Evolutionary conservation across 2,888 invertebrate genomes (phyloP).

Genomic region (Lasioglossum figueresi): DNA sequence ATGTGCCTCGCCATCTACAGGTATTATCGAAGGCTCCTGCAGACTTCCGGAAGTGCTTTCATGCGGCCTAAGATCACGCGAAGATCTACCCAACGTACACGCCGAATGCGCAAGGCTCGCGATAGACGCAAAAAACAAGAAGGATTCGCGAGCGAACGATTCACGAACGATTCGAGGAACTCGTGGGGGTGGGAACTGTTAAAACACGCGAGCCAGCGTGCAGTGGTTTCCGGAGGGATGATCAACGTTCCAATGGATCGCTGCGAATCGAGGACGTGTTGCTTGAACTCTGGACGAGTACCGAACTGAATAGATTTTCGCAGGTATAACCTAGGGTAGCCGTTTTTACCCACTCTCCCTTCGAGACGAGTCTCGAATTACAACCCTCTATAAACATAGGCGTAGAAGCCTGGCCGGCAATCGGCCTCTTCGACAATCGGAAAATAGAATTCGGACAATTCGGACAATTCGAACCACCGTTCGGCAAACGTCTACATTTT

Average conservation of each 20-base stretch:
- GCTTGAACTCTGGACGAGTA: slow-evolving; percentile 58
- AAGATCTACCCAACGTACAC: background rate
- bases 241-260: slow-evolving; percentile 17
- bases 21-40: background rate
- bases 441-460: background rate
- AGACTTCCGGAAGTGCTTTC: background rate
- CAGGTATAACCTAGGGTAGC: slow-evolving; percentile 80
- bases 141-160: background rate
- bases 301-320: slow-evolving; percentile 77
- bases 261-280: slow-evolving; percentile 43
- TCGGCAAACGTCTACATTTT: background rate
- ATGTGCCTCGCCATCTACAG: background rate
- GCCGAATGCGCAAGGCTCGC: background rate
- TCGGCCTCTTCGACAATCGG: background rate
- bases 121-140: background rate
- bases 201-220: background rate
- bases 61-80: background rate
- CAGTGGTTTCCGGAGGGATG: background rate
- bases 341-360: slow-evolving; percentile 73
- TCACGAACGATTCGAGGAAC: background rate
- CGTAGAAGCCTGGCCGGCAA: slow-evolving; percentile 64
- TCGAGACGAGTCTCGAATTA: slow-evolving; percentile 76
- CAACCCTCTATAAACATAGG: slow-evolving; percentile 79
- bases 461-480: background rate
- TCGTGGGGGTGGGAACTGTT: background rate